Conservation (phyloP, 64 coral and sea anemone species). For the Exaiptasia diaphana region DNA sequence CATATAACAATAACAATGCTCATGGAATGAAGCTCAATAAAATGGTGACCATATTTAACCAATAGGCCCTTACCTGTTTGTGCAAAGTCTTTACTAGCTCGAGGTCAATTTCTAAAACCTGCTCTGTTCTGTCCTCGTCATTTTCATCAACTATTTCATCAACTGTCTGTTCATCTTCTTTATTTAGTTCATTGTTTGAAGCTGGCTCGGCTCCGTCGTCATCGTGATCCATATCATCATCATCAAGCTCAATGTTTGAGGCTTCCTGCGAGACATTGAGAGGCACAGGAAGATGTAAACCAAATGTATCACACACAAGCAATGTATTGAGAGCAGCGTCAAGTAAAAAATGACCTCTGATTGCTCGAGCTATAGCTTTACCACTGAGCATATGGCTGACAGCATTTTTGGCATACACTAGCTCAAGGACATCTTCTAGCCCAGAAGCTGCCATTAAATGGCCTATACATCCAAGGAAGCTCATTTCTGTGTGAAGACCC, state of each 20-base stretch:
- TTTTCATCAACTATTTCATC: background rate
- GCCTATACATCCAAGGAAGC: background rate
- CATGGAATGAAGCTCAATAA: background rate
- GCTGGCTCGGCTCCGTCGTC: background rate
- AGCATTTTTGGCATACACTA: constrained; percentile 43
- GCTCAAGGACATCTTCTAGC: constrained; percentile 21
- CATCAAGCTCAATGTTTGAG: background rate
- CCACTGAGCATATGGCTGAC: constrained; percentile 5
- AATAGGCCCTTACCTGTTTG: background rate
- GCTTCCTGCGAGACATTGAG: background rate
- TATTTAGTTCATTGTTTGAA: background rate
- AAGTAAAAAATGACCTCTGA: constrained; percentile 34
- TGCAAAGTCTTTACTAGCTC: background rate
- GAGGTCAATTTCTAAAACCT: no score
- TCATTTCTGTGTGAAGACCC: background rate
- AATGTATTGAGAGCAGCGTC: constrained; percentile 1
- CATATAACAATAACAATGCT: background rate
- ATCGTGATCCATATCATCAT: background rate
- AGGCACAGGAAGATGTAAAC: background rate
- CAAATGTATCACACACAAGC: background rate
- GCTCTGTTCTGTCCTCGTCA: background rate
- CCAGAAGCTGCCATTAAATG: constrained; percentile 19
- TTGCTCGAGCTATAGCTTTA: background rate
- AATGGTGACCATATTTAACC: background rate
- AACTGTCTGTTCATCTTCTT: background rate